Evolutionary conservation across 2,113 vertebrate species (phyloP).

Genomic region (Podarcis raffonei): DNA sequence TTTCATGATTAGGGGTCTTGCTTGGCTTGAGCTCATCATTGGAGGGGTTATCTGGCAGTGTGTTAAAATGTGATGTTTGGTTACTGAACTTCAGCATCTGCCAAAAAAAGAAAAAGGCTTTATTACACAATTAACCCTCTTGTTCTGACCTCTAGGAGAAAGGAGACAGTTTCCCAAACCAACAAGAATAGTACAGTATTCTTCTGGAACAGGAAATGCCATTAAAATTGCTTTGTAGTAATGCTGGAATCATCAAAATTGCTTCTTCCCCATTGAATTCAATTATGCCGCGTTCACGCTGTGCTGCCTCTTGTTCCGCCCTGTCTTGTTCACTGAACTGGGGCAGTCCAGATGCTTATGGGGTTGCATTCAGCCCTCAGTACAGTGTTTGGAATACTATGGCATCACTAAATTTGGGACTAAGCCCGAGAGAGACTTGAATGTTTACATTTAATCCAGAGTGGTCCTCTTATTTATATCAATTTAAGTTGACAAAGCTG

Average conservation of each 20-base stretch:
- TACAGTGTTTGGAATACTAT: neutral
- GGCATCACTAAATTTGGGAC: neutral
- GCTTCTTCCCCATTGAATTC: neutral
- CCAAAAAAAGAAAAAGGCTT: neutral
- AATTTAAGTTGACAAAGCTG: neutral
- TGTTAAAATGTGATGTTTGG: constrained; percentile 8
- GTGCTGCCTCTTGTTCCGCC: neutral
- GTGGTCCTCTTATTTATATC: neutral
- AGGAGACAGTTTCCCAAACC: neutral
- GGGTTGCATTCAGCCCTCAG: neutral
- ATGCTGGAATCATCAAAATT: constrained; percentile 7
- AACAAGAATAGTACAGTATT: neutral
- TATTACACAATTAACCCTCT: constrained; percentile 21
- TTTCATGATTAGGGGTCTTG: constrained; percentile 10
- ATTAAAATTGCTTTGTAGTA: neutral
- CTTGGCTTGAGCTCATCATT: constrained; percentile 14
- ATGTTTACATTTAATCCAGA: neutral
- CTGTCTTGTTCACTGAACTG: too few relatives aligned
- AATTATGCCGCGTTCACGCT: neutral
- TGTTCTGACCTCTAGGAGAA: neutral
- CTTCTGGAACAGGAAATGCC: neutral
- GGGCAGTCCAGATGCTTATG: neutral
- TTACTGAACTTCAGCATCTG: constrained; percentile 1
- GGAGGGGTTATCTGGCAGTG: neutral
- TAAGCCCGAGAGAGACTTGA: neutral